Base-by-base conservation (phyloP, 1,140 invertebrate species). In the Drosophila funebris region DNA sequence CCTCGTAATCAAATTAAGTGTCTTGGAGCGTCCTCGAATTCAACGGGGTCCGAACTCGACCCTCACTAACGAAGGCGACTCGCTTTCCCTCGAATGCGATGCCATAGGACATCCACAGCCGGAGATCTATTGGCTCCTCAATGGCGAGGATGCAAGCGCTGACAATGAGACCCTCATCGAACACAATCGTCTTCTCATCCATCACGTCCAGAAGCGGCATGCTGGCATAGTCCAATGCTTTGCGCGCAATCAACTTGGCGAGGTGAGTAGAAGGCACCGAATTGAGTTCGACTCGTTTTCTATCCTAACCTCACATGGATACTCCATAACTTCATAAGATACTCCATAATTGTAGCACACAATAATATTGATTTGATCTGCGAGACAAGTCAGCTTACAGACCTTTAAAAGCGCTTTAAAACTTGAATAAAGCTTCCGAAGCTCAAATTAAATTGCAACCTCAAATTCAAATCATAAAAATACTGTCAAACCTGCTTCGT, bases 201-300 rank as follows among this genome's bases (percentile, higher is more conserved):
- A 93, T 1, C 93, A 93, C 3, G 83, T 87, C 5, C 83, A 87
- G 66, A 87, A 87, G 52, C 62, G 83, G 2, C 96, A 98, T 83
- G 96, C 96, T 0, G 97, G 97, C 0, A 95, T 97, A 14, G 95
- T 97, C 57, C 97, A 98, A 85, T 97, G 97, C 90, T 96, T 98
- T 76, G 97, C 96, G 0, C 95, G 94, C 63, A 98, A 98, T 92
- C 91, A 93, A n/a, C 93, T 97, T 9, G 96, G 96, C 16, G 96
- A 95, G 58, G 94, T 92, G 22, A 89, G 29, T 46, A 16, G 4
- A 9, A 29, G 13, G 2, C 6, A 3, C 27, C 13, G 11, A 36
- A 36, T 4, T 1, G 6, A 27, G n/a, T n/a, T n/a, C n/a, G n/a
- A n/a, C n/a, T n/a, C n/a, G n/a, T n/a, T n/a, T n/a, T n/a, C n/a